A percentile compares a stretch with the other conserved stretches of the same genome.
Evolutionary conservation across 2,113 vertebrate species (phyloP).

Genomic region (Bos taurus): ARS-UCD2.0 NC_037348.1:57906501-57907000

Average conservation of each 20-base stretch:
- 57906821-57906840: not conserved
- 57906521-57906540: not conserved
- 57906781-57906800: slow-evolving; percentile 9
- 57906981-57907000: not conserved
- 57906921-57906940: not conserved
- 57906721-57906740: not conserved
- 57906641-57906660: not conserved
- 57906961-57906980: not conserved
- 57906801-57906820: not conserved
- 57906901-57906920: not conserved
- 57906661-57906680: not conserved
- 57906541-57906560: not conserved
- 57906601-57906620: not conserved
- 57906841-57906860: not conserved
- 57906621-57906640: not conserved
- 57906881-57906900: not conserved
- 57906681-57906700: not conserved
- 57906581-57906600: not conserved
- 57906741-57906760: not conserved
- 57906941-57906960: not conserved
- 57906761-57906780: not conserved
- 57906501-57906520: not conserved
- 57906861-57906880: not conserved
- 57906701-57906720: not conserved
- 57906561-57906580: not conserved